Percentiles rank a stretch among this genome's conserved stretches.
Conservation (phyloP, 2,888 invertebrate species). For the Tromatobia lineatoria region DNA sequence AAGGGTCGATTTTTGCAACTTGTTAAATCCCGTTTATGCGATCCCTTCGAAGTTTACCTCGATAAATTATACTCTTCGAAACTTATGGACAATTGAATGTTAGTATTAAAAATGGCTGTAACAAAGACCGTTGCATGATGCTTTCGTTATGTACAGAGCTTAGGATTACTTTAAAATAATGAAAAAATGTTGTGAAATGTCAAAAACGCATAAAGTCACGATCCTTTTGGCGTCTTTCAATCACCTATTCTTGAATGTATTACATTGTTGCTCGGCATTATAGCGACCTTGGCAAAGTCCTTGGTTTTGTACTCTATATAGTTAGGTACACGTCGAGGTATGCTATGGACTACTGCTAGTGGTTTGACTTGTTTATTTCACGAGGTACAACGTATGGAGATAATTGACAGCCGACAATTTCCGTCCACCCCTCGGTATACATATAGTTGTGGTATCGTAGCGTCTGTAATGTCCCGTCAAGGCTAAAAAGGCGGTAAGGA, state of each 20-base stretch:
- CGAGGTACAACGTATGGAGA: conserved; percentile 29
- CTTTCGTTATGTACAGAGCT: too few relatives aligned
- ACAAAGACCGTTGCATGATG: too few relatives aligned
- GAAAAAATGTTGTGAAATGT: conserved; percentile 32
- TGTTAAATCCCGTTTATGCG: too few relatives aligned
- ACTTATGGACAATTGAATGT: too few relatives aligned
- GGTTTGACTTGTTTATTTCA: conserved; percentile 61
- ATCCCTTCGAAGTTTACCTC: too few relatives aligned
- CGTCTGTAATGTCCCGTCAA: background rate
- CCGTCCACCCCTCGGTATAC: conserved; percentile 25
- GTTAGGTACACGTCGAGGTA: conserved; percentile 1
- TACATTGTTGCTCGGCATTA: conserved; percentile 43
- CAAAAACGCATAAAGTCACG: conserved; percentile 49
- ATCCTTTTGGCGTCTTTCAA: conserved; percentile 6
- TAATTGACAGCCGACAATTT: conserved; percentile 60
- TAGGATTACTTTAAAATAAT: too few relatives aligned
- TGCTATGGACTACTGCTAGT: background rate
- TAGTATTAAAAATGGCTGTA: too few relatives aligned
- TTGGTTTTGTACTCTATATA: conserved; percentile 1
- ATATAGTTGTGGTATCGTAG: conserved; percentile 7
- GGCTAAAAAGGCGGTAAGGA: conserved; percentile 50
- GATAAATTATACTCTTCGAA: too few relatives aligned
- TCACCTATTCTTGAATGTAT: conserved; percentile 2
- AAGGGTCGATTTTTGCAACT: too few relatives aligned
- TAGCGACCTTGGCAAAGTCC: conserved; percentile 14